Percentiles rank a stretch among this genome's conserved stretches.
Conservation (phyloP, 2,888 invertebrate species). For the Himalopsyche kuldschensis region DNA sequence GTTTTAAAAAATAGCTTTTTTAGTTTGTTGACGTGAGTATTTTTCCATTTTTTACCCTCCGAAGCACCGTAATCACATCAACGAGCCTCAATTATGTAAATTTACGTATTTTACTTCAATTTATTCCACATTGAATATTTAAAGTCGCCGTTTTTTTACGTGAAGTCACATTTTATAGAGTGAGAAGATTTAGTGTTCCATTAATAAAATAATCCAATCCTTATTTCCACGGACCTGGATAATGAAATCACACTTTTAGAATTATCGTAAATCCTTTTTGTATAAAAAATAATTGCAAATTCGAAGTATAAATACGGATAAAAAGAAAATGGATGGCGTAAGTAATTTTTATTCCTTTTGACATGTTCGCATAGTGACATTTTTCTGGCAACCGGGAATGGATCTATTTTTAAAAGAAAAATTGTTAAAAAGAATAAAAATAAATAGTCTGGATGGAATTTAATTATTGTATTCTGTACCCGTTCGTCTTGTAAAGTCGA, state of each 20-base stretch:
- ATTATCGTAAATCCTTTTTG: background rate
- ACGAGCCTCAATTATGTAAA: background rate
- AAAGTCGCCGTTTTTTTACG: background rate
- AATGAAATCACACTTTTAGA: background rate
- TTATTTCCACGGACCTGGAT: background rate
- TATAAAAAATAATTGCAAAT: conserved; percentile 4
- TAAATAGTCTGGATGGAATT: too few relatives aligned
- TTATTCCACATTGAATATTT: background rate
- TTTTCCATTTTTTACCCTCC: background rate
- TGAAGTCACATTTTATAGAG: background rate
- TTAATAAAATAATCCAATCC: background rate
- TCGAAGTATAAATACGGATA: background rate
- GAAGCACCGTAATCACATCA: background rate
- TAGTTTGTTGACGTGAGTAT: background rate
- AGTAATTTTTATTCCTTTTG: background rate
- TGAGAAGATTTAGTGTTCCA: background rate
- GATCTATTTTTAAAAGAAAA: too few relatives aligned
- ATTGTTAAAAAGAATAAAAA: too few relatives aligned
- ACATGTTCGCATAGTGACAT: too few relatives aligned
- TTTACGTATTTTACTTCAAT: background rate
- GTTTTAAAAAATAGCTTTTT: too few relatives aligned
- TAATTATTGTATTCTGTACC: too few relatives aligned
- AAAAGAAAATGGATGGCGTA: background rate
- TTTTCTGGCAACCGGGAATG: too few relatives aligned
- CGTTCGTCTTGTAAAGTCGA: too few relatives aligned